These are phyloP conservation scores for Muscidifurax raptorellus DNA, from an alignment of 1,140 invertebrate genomes.

Conservation along the genomic window DNA sequence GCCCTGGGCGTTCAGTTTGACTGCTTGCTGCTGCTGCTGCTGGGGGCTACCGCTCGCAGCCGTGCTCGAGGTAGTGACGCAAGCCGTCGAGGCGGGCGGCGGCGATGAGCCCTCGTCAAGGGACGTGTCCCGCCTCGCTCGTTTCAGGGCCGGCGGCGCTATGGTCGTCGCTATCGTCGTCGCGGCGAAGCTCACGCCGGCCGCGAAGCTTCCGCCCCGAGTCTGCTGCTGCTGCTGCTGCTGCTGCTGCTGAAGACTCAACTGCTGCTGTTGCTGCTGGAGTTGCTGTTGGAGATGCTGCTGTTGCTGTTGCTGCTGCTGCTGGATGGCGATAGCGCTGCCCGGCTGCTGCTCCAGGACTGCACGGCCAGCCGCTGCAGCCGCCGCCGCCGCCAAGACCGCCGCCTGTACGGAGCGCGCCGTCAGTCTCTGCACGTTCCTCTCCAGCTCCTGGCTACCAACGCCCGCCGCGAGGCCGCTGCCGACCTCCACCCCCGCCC, in stretches of 20 bases:
- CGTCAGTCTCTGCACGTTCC: slow-evolving; percentile 16
- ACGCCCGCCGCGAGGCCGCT: not conserved
- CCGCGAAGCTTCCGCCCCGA: slow-evolving; percentile 43
- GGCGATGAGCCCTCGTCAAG: slow-evolving; percentile 67
- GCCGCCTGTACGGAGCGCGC: slow-evolving; percentile 34
- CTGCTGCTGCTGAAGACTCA: slow-evolving; percentile 24
- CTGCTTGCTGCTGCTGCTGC: too few species aligned
- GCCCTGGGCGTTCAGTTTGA: not conserved
- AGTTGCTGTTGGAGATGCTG: not conserved
- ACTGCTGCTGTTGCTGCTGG: slow-evolving; percentile 24
- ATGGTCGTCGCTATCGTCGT: slow-evolving; percentile 73
- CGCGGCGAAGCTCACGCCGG: slow-evolving; percentile 59
- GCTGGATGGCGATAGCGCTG: not conserved
- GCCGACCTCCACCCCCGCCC: not conserved
- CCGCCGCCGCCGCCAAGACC: slow-evolving; percentile 42
- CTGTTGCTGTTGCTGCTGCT: not conserved
- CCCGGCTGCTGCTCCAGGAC: slow-evolving; percentile 34
- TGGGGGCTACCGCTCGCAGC: not conserved
- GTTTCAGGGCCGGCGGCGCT: slow-evolving; percentile 77
- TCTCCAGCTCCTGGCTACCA: slow-evolving; percentile 3
- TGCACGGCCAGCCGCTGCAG: slow-evolving; percentile 36
- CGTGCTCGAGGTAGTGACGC: not conserved
- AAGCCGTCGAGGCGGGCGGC: slow-evolving; percentile 68
- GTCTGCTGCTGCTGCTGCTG: slow-evolving; percentile 27
- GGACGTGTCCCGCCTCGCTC: slow-evolving; percentile 77